A percentile compares a stretch with the other conserved stretches of the same genome.
Evolutionary conservation across 2,113 vertebrate species (phyloP).

Genomic region (Halichoerus grypus): DNA sequence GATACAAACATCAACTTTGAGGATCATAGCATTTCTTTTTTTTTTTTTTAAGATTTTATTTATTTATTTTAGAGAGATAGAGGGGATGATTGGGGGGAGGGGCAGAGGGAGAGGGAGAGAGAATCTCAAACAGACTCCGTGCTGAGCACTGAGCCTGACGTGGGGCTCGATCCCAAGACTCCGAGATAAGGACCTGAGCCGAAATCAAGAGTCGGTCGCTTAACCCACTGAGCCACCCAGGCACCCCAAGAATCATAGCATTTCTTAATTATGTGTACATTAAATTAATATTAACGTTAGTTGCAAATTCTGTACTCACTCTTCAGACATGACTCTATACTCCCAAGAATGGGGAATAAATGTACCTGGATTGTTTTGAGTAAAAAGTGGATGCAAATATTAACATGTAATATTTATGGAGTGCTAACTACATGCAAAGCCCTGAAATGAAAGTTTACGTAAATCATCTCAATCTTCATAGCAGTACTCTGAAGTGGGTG

Average conservation of each 20-base stretch:
- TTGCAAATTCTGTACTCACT: conserved; percentile 3
- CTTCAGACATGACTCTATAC: not conserved
- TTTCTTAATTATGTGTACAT: not conserved
- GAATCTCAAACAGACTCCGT: not conserved
- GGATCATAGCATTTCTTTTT: not conserved
- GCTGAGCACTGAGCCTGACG: not conserved
- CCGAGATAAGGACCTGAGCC: not conserved
- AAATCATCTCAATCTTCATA: not conserved
- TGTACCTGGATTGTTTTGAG: not conserved
- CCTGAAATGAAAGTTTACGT: not conserved
- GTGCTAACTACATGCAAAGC: not conserved
- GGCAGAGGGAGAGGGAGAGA: not conserved
- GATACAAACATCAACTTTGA: not conserved
- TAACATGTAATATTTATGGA: not conserved
- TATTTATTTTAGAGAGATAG: not conserved
- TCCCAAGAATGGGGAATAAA: not conserved
- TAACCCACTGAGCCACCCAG: not conserved
- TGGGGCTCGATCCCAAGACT: not conserved
- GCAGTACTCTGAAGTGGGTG: not conserved
- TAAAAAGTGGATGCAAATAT: not conserved
- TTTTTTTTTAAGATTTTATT: not conserved
- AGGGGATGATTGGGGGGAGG: not conserved
- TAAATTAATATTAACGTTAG: conserved; percentile 1
- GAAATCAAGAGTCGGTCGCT: not conserved
- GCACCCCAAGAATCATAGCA: not conserved